A percentile compares a stretch with the other conserved stretches of the same genome.
phyloP scores from a whole-genome alignment of 2,797 vertebrate species.

The Enteromius treurensis region DNA sequence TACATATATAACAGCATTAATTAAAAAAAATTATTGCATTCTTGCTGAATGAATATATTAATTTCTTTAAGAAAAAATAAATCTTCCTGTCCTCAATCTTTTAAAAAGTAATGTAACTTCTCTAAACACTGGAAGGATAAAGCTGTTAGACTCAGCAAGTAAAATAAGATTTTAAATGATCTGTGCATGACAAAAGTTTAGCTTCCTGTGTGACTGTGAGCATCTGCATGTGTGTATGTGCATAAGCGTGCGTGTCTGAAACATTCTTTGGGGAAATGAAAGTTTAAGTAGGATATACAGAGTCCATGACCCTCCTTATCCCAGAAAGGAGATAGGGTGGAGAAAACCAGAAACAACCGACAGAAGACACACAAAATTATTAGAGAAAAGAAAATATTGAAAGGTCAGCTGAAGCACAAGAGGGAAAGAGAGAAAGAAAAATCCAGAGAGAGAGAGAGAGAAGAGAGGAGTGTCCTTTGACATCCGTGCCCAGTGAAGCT shows the following conservation, averaged over 20 bases:
- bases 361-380: constrained; percentile 10
- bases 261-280: constrained; percentile 58
- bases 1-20: too few species aligned
- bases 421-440: constrained; percentile 15
- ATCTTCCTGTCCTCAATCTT: too few species aligned
- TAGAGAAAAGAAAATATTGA: constrained; percentile 14
- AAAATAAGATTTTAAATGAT: not conserved
- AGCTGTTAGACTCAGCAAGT: constrained; percentile 1
- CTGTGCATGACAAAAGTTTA: constrained; percentile 28
- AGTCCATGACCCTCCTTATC: constrained; percentile 46
- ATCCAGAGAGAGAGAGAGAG: constrained; percentile 21
- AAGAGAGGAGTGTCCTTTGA: constrained; percentile 34
- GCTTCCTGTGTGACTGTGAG: constrained; percentile 27
- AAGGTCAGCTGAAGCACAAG: constrained; percentile 29
- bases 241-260: constrained; percentile 15
- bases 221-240: constrained; percentile 21
- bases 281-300: constrained; percentile 56
- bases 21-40: too few species aligned
- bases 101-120: not conserved
- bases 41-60: not conserved
- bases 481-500: constrained; percentile 53
- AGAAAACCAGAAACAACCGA: constrained; percentile 27
- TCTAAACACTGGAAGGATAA: not conserved
- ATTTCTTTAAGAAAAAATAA: not conserved
- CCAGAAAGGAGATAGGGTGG: constrained; percentile 29